Evolutionary conservation across 2,113 vertebrate species (phyloP), one percentile per base, ranked within the genome.

Genomic region (Grantiella picta): DNA sequence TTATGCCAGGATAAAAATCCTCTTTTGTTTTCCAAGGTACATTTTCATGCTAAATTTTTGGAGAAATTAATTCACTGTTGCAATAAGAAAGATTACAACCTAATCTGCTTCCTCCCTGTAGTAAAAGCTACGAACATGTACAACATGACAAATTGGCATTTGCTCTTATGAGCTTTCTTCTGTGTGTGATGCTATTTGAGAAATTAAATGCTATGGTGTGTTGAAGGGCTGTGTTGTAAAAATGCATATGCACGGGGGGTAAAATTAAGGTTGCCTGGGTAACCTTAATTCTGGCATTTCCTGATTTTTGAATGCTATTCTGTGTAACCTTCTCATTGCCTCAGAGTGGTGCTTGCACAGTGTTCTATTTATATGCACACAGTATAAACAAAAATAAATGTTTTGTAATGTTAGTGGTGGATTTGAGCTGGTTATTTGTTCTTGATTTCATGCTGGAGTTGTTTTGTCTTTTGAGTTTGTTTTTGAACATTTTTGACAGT

Each of bases 211-310:
- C 82, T 83, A 79, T 93, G 76, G 88, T 92, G 40, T 57, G 86
- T 92, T 89, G 92, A 94, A 92, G 89, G n/a, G 54, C 86, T 79
- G n/a, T 61, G 52, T 56, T 94, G 60, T 89, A 93, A 89, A 90
- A 96, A 94, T 90, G 65, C 82, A 89, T 93, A 86, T 93, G 82
- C 56, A 90, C 4, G 0, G 65, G 80, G 82, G 92, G 90, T 93
- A 95, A 97, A 97, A 95, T 97, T 95, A 96, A 95, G 91, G 96
- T 97, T 97, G 96, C 93, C 94, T 45, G 45, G 95, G 94, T 45
- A 96, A 96, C 94, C 81, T 91, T 96, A 95, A 97, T 96, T 96
- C 89, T 95, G 96, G 94, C 78, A 95, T 97, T 97, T 97, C 95
- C 93, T 97, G 94, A 89, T 92, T 82, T 95, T 94, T 91, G 36